Percentiles rank a stretch among this genome's conserved stretches.
Conservation (phyloP, 2,797 vertebrate species). For the Poliocrania exsul region DNA sequence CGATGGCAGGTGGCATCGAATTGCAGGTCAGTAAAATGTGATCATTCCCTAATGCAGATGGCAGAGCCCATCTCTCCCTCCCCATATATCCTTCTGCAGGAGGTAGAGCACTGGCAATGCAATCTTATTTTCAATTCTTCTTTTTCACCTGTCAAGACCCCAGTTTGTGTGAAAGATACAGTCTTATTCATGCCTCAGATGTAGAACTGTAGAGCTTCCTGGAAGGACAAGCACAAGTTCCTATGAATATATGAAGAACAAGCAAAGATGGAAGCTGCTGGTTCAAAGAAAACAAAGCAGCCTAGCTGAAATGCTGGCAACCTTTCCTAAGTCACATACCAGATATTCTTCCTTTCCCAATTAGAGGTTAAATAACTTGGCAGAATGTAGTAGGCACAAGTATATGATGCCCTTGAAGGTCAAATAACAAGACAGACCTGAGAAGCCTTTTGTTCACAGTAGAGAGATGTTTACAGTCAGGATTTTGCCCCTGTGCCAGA, state of each 20-base stretch:
- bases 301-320: not conserved
- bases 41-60: not conserved
- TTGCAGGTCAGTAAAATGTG: constrained; percentile 82
- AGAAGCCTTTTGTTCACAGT: not conserved
- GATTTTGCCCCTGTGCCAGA: not conserved
- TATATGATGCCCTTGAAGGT: not conserved
- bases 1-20: constrained; percentile 89
- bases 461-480: not conserved
- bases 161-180: not conserved
- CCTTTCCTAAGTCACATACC: not conserved
- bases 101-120: not conserved
- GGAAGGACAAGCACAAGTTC: not conserved
- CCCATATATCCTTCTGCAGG: not conserved
- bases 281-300: not conserved
- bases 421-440: not conserved
- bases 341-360: not conserved
- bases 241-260: not conserved
- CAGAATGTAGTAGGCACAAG: not conserved
- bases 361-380: not conserved
- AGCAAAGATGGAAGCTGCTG: not conserved
- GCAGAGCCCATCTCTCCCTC: not conserved
- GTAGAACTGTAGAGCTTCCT: not conserved
- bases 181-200: not conserved
- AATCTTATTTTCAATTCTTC: not conserved
- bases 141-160: not conserved